These are phyloP conservation scores for Cataglyphis hispanica DNA, from an alignment of 1,140 invertebrate species.

Conservation along the genomic window DNA sequence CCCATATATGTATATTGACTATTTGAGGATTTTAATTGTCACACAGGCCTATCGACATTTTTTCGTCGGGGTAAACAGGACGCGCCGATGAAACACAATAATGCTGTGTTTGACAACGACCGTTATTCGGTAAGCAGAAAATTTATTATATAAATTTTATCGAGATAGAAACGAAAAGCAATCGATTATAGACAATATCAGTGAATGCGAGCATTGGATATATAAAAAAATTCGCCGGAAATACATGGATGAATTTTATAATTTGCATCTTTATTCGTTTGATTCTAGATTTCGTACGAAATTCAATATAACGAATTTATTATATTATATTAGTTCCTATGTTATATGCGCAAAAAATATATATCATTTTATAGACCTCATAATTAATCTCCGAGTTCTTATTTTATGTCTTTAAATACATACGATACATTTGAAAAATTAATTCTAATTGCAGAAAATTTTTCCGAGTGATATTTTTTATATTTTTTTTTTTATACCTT, in stretches of 20 bases:
- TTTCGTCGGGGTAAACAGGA: slow-evolving; percentile 16
- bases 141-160: slow-evolving; percentile 57
- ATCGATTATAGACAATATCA: not conserved
- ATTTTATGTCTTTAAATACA: not conserved
- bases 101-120: not conserved
- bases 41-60: slow-evolving; percentile 19
- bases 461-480: not conserved
- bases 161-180: slow-evolving; percentile 26
- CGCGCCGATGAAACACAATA: not conserved
- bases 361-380: not conserved
- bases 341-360: not conserved
- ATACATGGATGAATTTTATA: slow-evolving; percentile 4
- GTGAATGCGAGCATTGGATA: slow-evolving; percentile 34
- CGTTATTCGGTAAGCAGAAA: slow-evolving; percentile 51
- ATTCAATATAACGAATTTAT: not conserved
- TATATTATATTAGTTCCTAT: not conserved
- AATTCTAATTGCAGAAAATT: not conserved
- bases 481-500: not conserved
- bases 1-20: slow-evolving; percentile 19
- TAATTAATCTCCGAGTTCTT: not conserved
- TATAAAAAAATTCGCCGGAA: not conserved
- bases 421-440: not conserved
- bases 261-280: slow-evolving; percentile 15
- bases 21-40: slow-evolving; percentile 37
- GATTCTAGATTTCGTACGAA: not conserved